These are phyloP conservation scores for Oryzaephilus surinamensis DNA, from an alignment of 1,140 invertebrate genomes.

Conservation along the genomic window DNA sequence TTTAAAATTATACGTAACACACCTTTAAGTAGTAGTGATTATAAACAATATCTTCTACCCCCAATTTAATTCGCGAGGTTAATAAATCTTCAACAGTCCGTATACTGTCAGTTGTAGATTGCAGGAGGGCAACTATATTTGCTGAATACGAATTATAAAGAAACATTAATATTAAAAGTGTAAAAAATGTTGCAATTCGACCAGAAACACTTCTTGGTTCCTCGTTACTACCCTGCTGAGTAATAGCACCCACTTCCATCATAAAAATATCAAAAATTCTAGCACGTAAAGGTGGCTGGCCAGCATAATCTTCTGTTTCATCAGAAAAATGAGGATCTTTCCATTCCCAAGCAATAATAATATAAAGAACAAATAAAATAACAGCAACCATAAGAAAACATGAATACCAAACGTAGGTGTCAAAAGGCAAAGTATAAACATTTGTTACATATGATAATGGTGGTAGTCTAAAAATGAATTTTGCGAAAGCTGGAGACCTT, in stretches of 20 bases:
- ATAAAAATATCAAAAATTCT: constrained; percentile 33
- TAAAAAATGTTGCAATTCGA: constrained; percentile 26
- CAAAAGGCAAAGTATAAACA: constrained; percentile 48
- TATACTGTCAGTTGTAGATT: constrained; percentile 7
- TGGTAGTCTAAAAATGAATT: constrained; percentile 50
- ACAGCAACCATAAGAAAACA: constrained; percentile 29
- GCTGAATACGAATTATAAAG: constrained; percentile 39
- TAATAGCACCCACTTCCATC: constrained; percentile 40
- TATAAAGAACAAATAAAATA: constrained; percentile 13
- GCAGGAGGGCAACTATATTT: constrained; percentile 28
- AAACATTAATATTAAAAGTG: constrained; percentile 14
- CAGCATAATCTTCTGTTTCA: neutral
- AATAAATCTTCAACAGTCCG: constrained; percentile 13
- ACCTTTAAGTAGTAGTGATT: constrained; percentile 27
- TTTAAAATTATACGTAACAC: no score
- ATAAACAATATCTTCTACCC: constrained; percentile 12
- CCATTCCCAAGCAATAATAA: constrained; percentile 17
- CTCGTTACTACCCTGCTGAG: constrained; percentile 43
- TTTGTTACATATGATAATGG: constrained; percentile 51
- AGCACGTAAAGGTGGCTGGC: neutral
- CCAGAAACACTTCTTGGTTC: constrained; percentile 40
- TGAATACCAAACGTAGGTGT: constrained; percentile 44
- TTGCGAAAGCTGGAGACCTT: constrained; percentile 41
- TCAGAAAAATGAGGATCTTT: constrained; percentile 2
- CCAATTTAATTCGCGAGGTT: constrained; percentile 7